Conservation (phyloP, 1,140 invertebrate genomes). For the Sipha flava region DNA sequence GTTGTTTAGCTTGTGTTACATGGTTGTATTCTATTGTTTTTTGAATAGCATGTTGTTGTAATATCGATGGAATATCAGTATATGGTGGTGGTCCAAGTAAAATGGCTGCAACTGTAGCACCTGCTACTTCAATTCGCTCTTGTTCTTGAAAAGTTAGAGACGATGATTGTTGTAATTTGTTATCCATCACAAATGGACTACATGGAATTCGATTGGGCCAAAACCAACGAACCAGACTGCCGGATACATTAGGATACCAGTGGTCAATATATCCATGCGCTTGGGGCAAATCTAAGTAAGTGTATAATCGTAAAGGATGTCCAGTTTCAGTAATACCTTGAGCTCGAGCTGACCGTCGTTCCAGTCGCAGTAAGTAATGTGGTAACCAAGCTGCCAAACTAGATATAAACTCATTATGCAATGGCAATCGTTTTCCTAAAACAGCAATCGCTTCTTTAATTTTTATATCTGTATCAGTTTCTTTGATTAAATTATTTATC, state of each 20-base stretch:
- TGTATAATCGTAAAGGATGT: not conserved
- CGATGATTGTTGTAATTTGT: not conserved
- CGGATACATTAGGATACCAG: not conserved
- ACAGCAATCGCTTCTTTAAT: not conserved
- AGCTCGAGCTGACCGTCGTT: not conserved
- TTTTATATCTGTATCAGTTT: not conserved
- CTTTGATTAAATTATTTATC: not conserved
- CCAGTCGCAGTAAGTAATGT: not conserved
- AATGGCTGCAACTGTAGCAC: not conserved
- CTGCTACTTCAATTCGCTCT: not conserved
- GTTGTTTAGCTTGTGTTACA: not conserved
- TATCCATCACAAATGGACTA: not conserved
- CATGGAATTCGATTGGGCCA: not conserved
- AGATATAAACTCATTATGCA: not conserved
- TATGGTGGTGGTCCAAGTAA: not conserved
- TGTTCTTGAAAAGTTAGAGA: not conserved
- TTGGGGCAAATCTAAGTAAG: not conserved
- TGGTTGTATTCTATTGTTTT: not conserved
- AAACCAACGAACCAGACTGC: not conserved
- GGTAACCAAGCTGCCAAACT: not conserved
- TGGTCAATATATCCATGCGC: not conserved
- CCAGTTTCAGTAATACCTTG: not conserved
- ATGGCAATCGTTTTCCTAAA: not conserved
- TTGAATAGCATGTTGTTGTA: too few relatives aligned
- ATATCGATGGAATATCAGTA: not conserved